Evolutionary conservation across 2,113 vertebrate genomes (phyloP).

Genomic region (Aptenodytes patagonicus): DNA sequence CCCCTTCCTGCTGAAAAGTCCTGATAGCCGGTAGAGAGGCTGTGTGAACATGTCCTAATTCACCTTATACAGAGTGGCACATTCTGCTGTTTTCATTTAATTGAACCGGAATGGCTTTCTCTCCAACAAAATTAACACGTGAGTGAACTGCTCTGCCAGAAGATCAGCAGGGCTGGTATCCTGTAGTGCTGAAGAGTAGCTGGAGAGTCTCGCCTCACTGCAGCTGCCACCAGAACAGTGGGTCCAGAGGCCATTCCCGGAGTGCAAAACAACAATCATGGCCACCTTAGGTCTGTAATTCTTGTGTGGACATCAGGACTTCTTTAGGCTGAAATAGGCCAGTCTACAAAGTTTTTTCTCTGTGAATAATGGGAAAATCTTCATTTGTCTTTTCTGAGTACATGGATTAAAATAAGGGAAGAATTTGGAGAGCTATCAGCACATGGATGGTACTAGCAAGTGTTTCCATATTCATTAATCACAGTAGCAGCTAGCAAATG

Average conservation of each 20-base stretch:
- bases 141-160: not conserved
- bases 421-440: not conserved
- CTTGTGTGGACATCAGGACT: not conserved
- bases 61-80: not conserved
- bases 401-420: not conserved
- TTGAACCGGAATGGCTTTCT: not conserved
- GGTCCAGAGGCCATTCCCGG: not conserved
- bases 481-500: not conserved
- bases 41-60: not conserved
- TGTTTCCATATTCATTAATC: not conserved
- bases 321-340: not conserved
- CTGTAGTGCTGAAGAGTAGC: not conserved
- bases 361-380: not conserved
- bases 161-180: not conserved
- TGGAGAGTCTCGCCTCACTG: not conserved
- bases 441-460: not conserved
- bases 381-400: not conserved
- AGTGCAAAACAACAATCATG: not conserved
- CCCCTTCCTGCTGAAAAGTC: not conserved
- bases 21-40: not conserved
- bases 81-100: not conserved
- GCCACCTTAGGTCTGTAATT: not conserved
- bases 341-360: not conserved
- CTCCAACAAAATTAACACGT: not conserved
- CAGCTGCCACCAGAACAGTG: fast-evolving